These are phyloP conservation scores for Nomada ferruginata DNA, from an alignment of 2,888 invertebrate genomes.

Conservation along the genomic window DNA sequence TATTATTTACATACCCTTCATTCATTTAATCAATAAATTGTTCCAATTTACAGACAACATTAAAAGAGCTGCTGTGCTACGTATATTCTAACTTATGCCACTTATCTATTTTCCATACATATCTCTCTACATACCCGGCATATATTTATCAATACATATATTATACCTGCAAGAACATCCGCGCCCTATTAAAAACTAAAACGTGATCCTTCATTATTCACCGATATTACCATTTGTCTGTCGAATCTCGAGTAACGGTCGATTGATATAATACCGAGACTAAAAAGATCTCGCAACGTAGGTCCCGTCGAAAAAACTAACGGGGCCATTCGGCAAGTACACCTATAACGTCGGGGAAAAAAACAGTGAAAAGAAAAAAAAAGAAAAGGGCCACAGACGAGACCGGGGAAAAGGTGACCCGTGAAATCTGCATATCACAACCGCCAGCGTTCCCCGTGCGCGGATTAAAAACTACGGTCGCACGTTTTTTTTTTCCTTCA, in stretches of 20 bases:
- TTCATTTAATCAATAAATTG: too few species aligned
- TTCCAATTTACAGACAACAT: too few species aligned
- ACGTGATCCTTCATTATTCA: constrained; percentile 55
- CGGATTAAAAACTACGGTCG: constrained; percentile 76
- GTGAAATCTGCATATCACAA: constrained; percentile 80
- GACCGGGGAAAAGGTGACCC: constrained; percentile 69
- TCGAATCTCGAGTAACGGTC: constrained; percentile 62
- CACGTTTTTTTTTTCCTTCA: constrained; percentile 58
- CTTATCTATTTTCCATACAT: too few species aligned
- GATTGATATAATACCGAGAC: constrained; percentile 69
- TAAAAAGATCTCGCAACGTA: constrained; percentile 41
- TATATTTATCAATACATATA: too few species aligned
- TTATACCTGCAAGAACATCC: too few species aligned
- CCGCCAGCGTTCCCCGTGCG: constrained; percentile 70
- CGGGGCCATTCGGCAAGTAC: not conserved
- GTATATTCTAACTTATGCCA: too few species aligned
- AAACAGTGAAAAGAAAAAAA: not conserved
- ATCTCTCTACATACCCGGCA: too few species aligned
- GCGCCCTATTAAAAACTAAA: not conserved
- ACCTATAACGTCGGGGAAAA: constrained; percentile 18
- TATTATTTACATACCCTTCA: too few species aligned
- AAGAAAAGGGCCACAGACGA: constrained; percentile 59
- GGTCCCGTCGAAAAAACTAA: constrained; percentile 13
- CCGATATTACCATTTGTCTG: constrained; percentile 61
- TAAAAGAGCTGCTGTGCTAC: too few species aligned